These are phyloP conservation scores for Stichopus horrens DNA, from an alignment of 53 echinoderm and acorn worm species.

Conservation along the genomic window DNA sequence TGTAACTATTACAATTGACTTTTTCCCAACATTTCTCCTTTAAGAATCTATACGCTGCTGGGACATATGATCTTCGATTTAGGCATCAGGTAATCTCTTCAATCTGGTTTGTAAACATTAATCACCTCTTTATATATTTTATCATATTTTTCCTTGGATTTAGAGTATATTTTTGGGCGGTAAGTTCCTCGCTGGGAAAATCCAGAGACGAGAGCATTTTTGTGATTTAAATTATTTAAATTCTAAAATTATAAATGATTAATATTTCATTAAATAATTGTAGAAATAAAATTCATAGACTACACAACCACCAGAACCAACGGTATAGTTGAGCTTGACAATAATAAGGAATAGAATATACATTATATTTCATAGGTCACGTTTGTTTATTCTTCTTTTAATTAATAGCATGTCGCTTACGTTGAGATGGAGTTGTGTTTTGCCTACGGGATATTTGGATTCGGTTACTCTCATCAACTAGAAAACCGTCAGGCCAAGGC, in stretches of 20 bases:
- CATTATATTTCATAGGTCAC: background rate
- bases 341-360: background rate
- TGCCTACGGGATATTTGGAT: conserved; percentile 92
- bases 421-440: conserved; percentile 88
- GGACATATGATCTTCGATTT: conserved; percentile 73
- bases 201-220: too few species aligned
- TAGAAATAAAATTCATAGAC: background rate
- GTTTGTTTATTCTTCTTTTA: background rate
- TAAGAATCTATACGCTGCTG: conserved; percentile 75
- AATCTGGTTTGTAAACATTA: background rate
- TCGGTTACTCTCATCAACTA: conserved; percentile 87
- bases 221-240: too few species aligned
- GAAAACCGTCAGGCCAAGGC: conserved; percentile 78
- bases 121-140: background rate
- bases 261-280: too few species aligned
- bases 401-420: conserved; percentile 56
- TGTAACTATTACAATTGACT: background rate
- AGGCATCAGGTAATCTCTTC: conserved; percentile 55
- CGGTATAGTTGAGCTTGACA: background rate
- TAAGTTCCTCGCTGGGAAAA: too few species aligned
- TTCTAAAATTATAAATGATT: too few species aligned
- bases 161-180: too few species aligned
- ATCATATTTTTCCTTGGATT: background rate
- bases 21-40: conserved; percentile 4
- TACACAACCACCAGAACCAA: background rate